Evolutionary conservation across 2,113 vertebrate species (phyloP), one percentile per base, ranked within the genome.

Genomic region (Turnix velox): DNA sequence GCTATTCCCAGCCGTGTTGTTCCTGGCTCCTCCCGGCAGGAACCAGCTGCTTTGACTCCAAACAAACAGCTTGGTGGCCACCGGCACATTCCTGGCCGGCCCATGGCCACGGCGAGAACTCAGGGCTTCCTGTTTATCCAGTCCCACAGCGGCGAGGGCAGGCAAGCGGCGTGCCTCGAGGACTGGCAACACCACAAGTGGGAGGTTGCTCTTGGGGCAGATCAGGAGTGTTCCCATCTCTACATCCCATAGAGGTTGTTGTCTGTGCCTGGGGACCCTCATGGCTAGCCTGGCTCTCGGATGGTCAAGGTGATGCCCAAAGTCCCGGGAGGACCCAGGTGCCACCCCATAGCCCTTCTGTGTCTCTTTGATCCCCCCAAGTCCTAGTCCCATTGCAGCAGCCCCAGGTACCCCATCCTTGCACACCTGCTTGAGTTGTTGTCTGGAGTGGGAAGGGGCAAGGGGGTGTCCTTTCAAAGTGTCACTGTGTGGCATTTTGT

Each of bases 91-190:
- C 96, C 93, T 97, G 90, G 67, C 78, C 20, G 15, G 80, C 23
- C 90, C 37, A 67, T 91, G 95, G 87, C 88, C 89, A 92, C 84
- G 42, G 73, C 12, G 39, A n/a, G 61, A 72, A 84, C 68, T 61
- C 74, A 40, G 35, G 88, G 78, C 73, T 97, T 97, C 96, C 96
- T 97, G 96, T 97, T 97, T 97, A 92, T 78, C 68, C 27, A 16
- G 0, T 77, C 80, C 89, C 68, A 65, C 23, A 14, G 54, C 15
- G 16, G 54, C 15, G 11, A 3, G 67, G 42, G 11, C 1, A 1
- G 49, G 62, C 25, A 18, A 81, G 73, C 9, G 2, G 79, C 39
- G 54, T 85, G 71, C 66, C 81, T 58, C 14, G 10, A 86, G 74
- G 88, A 73, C 75, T 40, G 88, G 58, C 30, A 5, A 59, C 71